Evolutionary conservation across 2,888 invertebrate genomes (phyloP), one percentile per base, ranked within the genome.

Genomic region (Erebia ligea): DNA sequence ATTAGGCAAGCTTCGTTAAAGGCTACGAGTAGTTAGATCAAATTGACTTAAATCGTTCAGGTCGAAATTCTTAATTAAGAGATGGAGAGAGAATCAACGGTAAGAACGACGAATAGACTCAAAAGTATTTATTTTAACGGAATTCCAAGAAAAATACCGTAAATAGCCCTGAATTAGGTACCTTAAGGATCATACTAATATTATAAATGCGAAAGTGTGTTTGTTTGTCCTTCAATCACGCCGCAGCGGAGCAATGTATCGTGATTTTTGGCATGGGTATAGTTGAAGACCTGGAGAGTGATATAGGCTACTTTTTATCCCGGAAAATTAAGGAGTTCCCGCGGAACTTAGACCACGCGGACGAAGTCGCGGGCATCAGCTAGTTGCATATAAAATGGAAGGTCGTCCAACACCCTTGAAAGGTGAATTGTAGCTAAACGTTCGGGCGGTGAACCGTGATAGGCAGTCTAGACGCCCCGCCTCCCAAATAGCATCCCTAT

Each of bases 391-490:
- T 25, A 54, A 62, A 62, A 1, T 62, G 62, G 62, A 21, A 61
- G 68, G 69, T 74, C 72, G 70, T 63, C 42, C 21, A 64, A 56
- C 61, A 68, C 68, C 64, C 65, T 71, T 62, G 63, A 63, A 54
- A 66, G 70, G 67, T 70, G 67, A 70, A 70, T 73, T 70, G 56
- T 48, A 70, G 54, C 68, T 70, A 71, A 75, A 71, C 71, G 71
- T 76, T 73, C 15, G 78, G 79, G 74, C 80, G 77, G 70, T 78
- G 82, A 82, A 79, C 83, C 78, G 76, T 75, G 76, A 77, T 77
- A 73, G 73, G 65, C 76, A 63, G 83, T 82, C 83, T 83, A 83
- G 82, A 82, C 82, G 76, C 67, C 76, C 71, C 78, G 70, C 78
- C 78, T 75, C 64, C 73, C 54, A 63, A 69, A 69, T 58, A 67